Percentiles rank a stretch among this genome's conserved stretches.
These are phyloP conservation scores for Cordilura impudica DNA, from an alignment of 2,888 invertebrate genomes.

Conservation along the genomic window DNA sequence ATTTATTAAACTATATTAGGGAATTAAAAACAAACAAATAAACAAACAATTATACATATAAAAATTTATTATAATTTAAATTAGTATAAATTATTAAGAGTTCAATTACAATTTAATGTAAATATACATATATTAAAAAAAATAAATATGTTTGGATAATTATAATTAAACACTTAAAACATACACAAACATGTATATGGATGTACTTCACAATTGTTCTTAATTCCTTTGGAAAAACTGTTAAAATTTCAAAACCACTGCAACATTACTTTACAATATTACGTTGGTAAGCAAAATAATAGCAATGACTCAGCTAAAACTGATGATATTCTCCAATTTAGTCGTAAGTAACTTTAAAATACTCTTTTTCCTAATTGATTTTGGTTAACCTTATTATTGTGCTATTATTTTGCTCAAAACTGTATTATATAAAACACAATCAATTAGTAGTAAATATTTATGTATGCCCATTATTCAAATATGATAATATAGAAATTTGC, in stretches of 20 bases:
- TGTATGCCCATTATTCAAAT: not conserved
- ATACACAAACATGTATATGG: conserved; percentile 21
- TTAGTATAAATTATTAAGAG: conserved; percentile 37
- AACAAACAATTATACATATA: conserved; percentile 5
- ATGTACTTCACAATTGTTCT: conserved; percentile 61
- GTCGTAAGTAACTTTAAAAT: not conserved
- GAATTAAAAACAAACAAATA: conserved; percentile 37
- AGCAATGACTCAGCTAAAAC: conserved; percentile 23
- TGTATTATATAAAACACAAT: conserved; percentile 1
- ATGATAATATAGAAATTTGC: not conserved
- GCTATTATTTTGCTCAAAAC: not conserved
- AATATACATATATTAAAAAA: conserved; percentile 29
- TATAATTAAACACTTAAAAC: not conserved
- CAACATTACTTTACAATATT: not conserved
- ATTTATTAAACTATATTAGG: conserved; percentile 43
- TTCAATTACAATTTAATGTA: conserved; percentile 41
- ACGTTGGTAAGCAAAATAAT: not conserved
- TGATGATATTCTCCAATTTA: not conserved
- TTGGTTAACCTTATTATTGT: not conserved
- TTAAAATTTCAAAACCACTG: conserved; percentile 7
- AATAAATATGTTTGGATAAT: not conserved
- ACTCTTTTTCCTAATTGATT: not conserved
- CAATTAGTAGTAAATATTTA: not conserved
- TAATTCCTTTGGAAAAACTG: conserved; percentile 10
- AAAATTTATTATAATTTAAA: conserved; percentile 29